These are phyloP conservation scores for Melikaiella ostensackeni DNA, from an alignment of 2,888 invertebrate genomes.

Conservation along the genomic window DNA sequence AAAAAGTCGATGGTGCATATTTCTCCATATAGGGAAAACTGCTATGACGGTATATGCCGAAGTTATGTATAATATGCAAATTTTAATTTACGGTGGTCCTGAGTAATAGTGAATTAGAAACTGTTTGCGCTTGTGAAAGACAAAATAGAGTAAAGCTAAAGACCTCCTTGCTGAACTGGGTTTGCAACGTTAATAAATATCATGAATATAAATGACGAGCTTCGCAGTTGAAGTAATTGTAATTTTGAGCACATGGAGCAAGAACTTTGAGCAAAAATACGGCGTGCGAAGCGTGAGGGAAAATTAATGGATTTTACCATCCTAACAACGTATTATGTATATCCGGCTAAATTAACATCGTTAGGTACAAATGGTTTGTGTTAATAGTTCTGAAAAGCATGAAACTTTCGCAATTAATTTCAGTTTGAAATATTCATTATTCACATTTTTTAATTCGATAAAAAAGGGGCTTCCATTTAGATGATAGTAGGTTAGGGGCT, in stretches of 20 bases:
- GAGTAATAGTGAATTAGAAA: slow-evolving; percentile 27
- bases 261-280: slow-evolving; percentile 34
- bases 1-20: background rate
- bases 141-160: slow-evolving; percentile 19
- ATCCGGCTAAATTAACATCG: slow-evolving; percentile 23
- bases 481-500: too few species aligned
- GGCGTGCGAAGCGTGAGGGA: slow-evolving; percentile 1
- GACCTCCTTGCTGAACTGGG: slow-evolving; percentile 30
- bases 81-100: slow-evolving; percentile 26
- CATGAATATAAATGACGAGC: slow-evolving; percentile 35
- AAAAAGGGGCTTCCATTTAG: background rate
- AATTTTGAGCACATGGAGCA: slow-evolving; percentile 37
- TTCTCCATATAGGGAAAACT: background rate
- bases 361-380: slow-evolving; percentile 19
- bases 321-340: slow-evolving; percentile 19
- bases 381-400: slow-evolving; percentile 5
- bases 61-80: slow-evolving; percentile 33
- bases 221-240: slow-evolving; percentile 30
- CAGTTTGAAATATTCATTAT: background rate
- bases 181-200: slow-evolving; percentile 26
- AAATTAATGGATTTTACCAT: slow-evolving; percentile 31
- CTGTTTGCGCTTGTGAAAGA: slow-evolving; percentile 27
- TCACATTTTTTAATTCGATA: background rate
- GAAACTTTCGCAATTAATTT: slow-evolving; percentile 4
- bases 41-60: background rate